Percentiles rank a stretch among this genome's conserved stretches.
phyloP scores from a whole-genome alignment of 2,888 invertebrate genomes.

The Leucania comma region DNA sequence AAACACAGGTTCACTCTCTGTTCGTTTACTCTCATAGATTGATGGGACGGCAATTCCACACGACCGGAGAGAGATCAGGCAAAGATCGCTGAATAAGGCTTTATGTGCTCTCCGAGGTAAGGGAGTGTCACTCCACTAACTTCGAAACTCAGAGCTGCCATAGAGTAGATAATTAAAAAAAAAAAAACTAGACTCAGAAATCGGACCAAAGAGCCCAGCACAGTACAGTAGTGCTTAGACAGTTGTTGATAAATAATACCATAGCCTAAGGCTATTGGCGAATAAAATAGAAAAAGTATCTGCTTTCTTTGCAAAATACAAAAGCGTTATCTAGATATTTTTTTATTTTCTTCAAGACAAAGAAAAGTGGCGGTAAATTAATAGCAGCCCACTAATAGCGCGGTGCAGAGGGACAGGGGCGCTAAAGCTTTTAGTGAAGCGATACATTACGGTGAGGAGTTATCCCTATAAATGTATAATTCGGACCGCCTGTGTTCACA shows the following conservation, averaged over 20 bases:
- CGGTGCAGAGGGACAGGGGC: slow-evolving; percentile 3
- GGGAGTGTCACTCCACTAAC: too few species aligned
- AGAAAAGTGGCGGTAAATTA: slow-evolving; percentile 24
- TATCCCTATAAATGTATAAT: slow-evolving; percentile 32
- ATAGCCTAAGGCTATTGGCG: neutral
- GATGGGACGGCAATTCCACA: too few species aligned
- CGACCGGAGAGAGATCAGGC: too few species aligned
- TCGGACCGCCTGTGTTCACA: slow-evolving; percentile 1
- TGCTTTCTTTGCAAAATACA: neutral
- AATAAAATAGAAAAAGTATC: neutral
- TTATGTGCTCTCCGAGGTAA: too few species aligned
- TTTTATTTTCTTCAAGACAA: slow-evolving; percentile 17
- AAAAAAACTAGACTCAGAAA: too few species aligned
- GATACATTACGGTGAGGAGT: slow-evolving; percentile 26
- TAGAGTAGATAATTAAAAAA: too few species aligned
- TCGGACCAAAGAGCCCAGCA: too few species aligned
- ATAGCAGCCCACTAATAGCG: slow-evolving; percentile 17
- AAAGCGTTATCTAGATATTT: slow-evolving; percentile 1
- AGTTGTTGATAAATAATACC: slow-evolving; percentile 18
- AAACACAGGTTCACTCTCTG: too few species aligned
- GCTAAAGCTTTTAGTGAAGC: slow-evolving; percentile 45
- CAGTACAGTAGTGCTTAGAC: too few species aligned
- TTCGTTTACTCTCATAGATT: too few species aligned
- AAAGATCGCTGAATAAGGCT: too few species aligned
- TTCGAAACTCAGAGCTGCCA: too few species aligned